Base-by-base conservation (phyloP, 2,888 invertebrate species). In the Diadromus collaris region DNA sequence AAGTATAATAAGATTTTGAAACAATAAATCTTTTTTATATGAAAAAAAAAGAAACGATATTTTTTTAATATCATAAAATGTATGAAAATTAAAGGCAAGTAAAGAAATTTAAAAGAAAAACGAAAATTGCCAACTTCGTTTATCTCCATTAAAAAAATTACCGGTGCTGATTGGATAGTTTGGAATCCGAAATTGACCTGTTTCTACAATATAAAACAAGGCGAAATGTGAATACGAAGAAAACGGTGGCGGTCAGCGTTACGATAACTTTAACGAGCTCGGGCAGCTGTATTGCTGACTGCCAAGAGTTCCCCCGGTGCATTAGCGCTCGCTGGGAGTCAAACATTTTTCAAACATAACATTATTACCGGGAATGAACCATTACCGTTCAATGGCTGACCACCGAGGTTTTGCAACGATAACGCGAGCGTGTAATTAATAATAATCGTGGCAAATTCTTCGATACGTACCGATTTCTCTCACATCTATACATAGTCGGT, bases 321-420 rank as follows among this genome's bases (percentile, higher is more conserved):
- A 58, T 69, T 58, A 69, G 56, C 24, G 68, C 58, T 44, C n/a
- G 58, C 44, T 29, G 21, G 44, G 58, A 69, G 68, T 69, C 29
- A 69, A 69, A 69, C 68, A 69, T 58, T 69, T 69, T 69, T 58
- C 56, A 44, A 69, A 69, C 58, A 58, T 58, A 44, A 69, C 68
- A 69, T 69, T 69, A 69, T 44, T 29, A 44, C 19, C 58, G 29
- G 27, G 44, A 69, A 69, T 41, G 58, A 32, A 58, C 68, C 38
- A 56, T 69, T 69, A 69, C 44, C 68, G 44, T 69, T 69, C 58
- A 29, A 58, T 44, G 68, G 27, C 2, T 10, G 32, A 56, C 56
- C 44, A 44, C 13, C 58, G 68, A 41, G 56, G 27, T 58, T 69
- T 69, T 41, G 58, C 68, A 69, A 69, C 58, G 41, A 58, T 44